These are phyloP conservation scores for Germaria angustata DNA, from an alignment of 2,888 invertebrate species.

Conservation along the genomic window DNA sequence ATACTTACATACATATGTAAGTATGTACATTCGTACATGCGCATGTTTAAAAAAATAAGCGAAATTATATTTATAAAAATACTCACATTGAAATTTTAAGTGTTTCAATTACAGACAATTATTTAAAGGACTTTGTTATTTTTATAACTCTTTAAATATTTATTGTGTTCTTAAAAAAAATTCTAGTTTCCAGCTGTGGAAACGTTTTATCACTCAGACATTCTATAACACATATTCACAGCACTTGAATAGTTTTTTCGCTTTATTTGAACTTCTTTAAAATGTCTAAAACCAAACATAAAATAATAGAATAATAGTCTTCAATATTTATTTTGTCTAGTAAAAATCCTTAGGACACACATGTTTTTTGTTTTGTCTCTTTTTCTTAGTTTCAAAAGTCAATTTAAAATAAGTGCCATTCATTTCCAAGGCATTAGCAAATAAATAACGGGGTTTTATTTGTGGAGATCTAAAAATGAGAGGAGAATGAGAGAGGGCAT, in stretches of 20 bases:
- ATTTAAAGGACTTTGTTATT: conserved; percentile 28
- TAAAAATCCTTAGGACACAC: conserved; percentile 25
- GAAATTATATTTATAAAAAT: no score
- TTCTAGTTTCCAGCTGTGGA: conserved; percentile 28
- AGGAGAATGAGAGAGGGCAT: background rate
- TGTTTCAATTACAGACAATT: background rate
- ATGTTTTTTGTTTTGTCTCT: background rate
- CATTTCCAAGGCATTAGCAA: conserved; percentile 8
- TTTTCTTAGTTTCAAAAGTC: conserved; percentile 39
- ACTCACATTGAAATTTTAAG: no score
- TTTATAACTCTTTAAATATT: conserved; percentile 64
- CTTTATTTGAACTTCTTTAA: conserved; percentile 23
- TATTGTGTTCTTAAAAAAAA: conserved; percentile 25
- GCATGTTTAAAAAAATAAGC: no score
- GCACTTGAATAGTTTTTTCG: conserved; percentile 29
- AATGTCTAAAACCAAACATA: background rate
- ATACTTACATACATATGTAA: no score
- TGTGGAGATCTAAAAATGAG: background rate
- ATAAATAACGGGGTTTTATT: conserved; percentile 4
- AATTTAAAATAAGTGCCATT: conserved; percentile 36
- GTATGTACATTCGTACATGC: no score
- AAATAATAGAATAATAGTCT: background rate
- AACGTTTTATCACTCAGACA: background rate
- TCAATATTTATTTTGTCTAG: conserved; percentile 45
- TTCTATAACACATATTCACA: background rate